Base-by-base conservation (phyloP, 2,888 invertebrate genomes). In the Chrysotoxum bicinctum region DNA sequence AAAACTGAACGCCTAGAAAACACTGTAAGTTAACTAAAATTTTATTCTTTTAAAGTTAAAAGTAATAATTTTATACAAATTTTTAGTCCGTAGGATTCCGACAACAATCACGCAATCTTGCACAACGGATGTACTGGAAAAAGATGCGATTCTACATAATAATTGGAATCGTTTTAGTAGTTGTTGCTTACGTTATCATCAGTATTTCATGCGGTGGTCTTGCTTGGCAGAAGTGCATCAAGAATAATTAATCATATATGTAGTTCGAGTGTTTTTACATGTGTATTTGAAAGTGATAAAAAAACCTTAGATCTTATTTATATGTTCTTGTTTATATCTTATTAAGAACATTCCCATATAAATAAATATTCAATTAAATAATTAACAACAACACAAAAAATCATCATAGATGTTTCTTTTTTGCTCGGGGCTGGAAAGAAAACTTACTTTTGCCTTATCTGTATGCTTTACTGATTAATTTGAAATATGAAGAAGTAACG, bases 101-200 rank as follows among this genome's bases (percentile, higher is more conserved):
- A 88, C 95, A 95, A 89, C 96, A 96, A 5, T 97, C 98, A 88
- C 94, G 97, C 89, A 97, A 96, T 87, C 92, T 98, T 82, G 97
- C 97, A 45, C 94, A 97, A 48, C 95, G 97, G 14, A 94, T 98
- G 92, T 98, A 97, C 92, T 98, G 98, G 98, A 98, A 98, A 92
- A 98, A 97, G 90, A 94, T 98, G n/a, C 98, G 98, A 92, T 93
- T 98, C 90, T 97, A 97, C 89, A 94, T 97, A 85, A 89, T 94
- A 87, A 93, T 95, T 87, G 95, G 93, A 23, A 91, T 93, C 4
- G 93, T 95, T 70, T 92, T 96, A 60, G 93, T 95, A 87, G 95
- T 95, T 88, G 94, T 96, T 30, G 91, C 97, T 21, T 98, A 98
- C 91, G 94, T 98, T 85, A 95, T 98, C 84, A 95, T 97, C 2